phyloP scores from a whole-genome alignment of 1,140 invertebrate species.

The Anastrepha ludens region DNA sequence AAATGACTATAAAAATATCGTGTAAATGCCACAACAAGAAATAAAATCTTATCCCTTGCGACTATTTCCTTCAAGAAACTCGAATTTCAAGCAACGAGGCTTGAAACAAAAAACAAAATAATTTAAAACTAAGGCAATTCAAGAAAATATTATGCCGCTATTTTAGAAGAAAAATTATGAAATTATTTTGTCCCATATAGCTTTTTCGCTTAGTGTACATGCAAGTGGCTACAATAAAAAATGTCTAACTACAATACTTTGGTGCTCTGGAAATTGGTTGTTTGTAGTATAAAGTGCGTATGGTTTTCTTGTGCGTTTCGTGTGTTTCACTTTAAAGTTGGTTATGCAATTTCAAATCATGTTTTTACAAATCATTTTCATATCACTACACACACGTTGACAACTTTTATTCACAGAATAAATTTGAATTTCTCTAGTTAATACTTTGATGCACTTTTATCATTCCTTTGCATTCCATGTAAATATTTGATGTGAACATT shows the following conservation, averaged over 20 bases:
- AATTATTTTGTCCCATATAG: no score
- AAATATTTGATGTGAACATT: background rate
- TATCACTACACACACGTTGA: background rate
- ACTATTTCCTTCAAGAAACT: no score
- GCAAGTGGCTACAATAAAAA: no score
- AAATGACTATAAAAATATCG: no score
- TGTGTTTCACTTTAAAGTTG: background rate
- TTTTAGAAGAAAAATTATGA: no score
- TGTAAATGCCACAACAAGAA: no score
- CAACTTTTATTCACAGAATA: constrained; percentile 58
- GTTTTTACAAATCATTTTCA: background rate
- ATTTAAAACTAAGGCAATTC: no score
- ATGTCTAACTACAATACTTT: background rate
- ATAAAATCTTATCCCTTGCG: no score
- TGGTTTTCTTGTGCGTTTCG: background rate
- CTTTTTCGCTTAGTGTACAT: no score
- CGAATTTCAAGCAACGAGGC: no score
- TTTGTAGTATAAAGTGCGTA: background rate
- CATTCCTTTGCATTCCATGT: background rate
- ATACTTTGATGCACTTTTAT: constrained; percentile 13
- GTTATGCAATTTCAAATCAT: background rate
- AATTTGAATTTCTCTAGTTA: constrained; percentile 46
- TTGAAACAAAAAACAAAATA: no score
- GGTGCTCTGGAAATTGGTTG: background rate
- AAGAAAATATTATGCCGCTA: no score